Evolutionary conservation across 1,140 invertebrate species (phyloP).

Genomic region (Bombus difficillimus): DNA sequence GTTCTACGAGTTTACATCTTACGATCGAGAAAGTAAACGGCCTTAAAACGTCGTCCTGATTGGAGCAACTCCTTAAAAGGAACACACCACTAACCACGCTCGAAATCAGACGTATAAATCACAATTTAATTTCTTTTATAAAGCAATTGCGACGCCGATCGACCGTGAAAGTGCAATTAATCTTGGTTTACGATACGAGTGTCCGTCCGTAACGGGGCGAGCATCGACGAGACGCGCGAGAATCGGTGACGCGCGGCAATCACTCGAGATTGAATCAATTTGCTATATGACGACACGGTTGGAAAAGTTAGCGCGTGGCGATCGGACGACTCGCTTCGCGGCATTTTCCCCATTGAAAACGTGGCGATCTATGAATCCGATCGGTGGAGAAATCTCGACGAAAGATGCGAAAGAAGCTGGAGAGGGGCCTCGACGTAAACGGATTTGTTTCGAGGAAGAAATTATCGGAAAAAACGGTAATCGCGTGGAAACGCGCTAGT

Average conservation of each 20-base stretch:
- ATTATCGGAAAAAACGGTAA: neutral
- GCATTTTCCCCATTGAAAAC: too few species aligned
- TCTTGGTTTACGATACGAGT: slow-evolving; percentile 37
- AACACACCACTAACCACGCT: neutral
- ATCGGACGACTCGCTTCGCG: too few species aligned
- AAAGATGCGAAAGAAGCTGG: neutral
- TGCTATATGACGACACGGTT: neutral
- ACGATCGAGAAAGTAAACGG: slow-evolving; percentile 47
- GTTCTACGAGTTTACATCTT: neutral
- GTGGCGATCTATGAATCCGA: too few species aligned
- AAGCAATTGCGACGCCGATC: slow-evolving; percentile 46
- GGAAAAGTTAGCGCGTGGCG: too few species aligned
- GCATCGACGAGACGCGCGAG: neutral
- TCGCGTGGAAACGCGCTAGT: neutral
- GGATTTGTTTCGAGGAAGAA: neutral
- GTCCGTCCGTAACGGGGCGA: neutral
- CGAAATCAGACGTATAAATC: slow-evolving; percentile 53
- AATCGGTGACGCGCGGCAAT: neutral
- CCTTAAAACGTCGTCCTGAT: slow-evolving; percentile 37
- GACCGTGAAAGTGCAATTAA: slow-evolving; percentile 46
- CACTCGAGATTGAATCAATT: neutral
- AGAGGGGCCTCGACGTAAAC: neutral
- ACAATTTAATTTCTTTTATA: slow-evolving; percentile 46
- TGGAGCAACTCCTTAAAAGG: slow-evolving; percentile 33
- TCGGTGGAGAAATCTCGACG: too few species aligned